A percentile compares a stretch with the other conserved stretches of the same genome.
Conservation (phyloP, 1,140 invertebrate species). For the Drosophila nasuta region DNA sequence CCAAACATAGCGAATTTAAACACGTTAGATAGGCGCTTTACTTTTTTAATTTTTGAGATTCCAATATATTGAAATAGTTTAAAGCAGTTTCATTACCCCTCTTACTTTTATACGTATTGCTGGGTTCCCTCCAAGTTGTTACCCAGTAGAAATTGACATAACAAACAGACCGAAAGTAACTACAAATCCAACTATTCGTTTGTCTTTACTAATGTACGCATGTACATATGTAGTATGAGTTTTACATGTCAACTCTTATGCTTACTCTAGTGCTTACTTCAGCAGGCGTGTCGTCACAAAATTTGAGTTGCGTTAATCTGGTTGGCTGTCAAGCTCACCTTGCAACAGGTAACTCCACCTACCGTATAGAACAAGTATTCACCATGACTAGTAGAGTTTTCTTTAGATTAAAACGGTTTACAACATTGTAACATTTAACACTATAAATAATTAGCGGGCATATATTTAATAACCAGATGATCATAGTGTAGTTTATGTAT, state of each 20-base stretch:
- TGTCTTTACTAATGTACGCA: conserved; percentile 19
- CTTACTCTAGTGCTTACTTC: conserved; percentile 31
- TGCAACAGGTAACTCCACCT: conserved; percentile 44
- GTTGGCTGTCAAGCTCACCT: conserved; percentile 34
- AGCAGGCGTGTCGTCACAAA: conserved; percentile 48
- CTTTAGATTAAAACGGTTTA: no score
- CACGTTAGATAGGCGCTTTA: no score
- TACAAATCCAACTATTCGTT: background rate
- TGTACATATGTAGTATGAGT: conserved; percentile 5
- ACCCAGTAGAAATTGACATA: background rate
- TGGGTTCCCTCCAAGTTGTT: no score
- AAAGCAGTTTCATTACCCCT: no score
- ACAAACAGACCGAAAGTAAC: background rate
- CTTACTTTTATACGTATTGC: no score
- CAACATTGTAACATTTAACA: no score
- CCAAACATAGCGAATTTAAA: background rate
- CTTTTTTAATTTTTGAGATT: no score
- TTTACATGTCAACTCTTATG: background rate
- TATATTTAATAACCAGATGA: no score
- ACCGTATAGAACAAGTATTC: background rate
- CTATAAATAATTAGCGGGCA: no score
- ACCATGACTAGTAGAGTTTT: no score
- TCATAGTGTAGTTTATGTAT: no score
- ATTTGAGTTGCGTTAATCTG: conserved; percentile 40
- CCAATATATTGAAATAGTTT: no score